Evolutionary conservation across 1,140 invertebrate genomes (phyloP), one percentile per base, ranked within the genome.

Genomic region (Hypothenemus hampei): DNA sequence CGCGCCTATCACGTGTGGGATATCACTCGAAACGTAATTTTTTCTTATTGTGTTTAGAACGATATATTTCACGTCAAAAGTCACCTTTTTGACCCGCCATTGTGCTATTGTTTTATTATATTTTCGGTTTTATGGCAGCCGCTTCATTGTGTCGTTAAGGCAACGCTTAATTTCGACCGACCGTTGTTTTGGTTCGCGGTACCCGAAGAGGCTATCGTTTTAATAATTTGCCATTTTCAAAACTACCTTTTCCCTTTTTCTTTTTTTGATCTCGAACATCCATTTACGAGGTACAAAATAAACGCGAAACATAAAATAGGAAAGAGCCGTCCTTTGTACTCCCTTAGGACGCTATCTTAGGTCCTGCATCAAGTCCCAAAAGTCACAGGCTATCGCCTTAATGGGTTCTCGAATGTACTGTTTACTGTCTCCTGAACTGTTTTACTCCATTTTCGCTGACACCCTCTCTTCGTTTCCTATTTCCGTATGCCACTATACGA

Each of bases 331-430:
- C 40, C 35, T 40, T 41, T 40, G 20, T 22, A 29, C 15, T 55
- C 53, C 43, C 44, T 16, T 41, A 43, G 50, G 29, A 53, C 40
- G 21, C 31, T 44, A 41, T 49, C 47, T 49, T 49, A 31, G 37
- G 37, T 43, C 40, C 13, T 53, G 18, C 29, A 43, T 45, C 41
- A 29, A 20, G 37, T 53, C 50, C 46, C 55, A 41, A 45, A 53
- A 56, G 58, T 60, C 54, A 60, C 54, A 49, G 58, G 58, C 58
- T 60, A 60, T 60, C 58, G 53, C 58, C 49, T 57, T 60, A 55
- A 60, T 60, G 58, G 48, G 22, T 44, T 35, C 43, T 44, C 47
- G 31, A 48, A 59, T 59, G 51, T 59, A 57, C 58, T 60, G 58
- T 60, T 60, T 60, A 60, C 47, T 57, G 41, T 46, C 52, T 36